A percentile compares a stretch with the other conserved stretches of the same genome.
Conservation (phyloP, 2,888 invertebrate species). For the Meliscaeva auricollis region DNA sequence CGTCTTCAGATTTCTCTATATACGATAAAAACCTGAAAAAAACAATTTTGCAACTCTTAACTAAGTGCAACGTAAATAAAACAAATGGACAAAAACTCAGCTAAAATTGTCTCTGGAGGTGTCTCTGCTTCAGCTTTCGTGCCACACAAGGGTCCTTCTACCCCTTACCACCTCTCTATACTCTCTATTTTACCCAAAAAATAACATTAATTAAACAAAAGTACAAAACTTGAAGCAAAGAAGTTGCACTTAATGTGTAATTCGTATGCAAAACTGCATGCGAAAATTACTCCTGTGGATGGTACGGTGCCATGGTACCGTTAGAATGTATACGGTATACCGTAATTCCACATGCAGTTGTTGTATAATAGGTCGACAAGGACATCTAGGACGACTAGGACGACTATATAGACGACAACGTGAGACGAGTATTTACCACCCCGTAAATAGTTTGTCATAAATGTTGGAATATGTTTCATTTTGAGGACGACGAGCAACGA, state of each 20-base stretch:
- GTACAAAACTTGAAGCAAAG: slow-evolving; percentile 59
- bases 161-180: neutral
- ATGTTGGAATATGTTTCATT: slow-evolving; percentile 68
- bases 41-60: slow-evolving; percentile 35
- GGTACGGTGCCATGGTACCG: slow-evolving; percentile 51
- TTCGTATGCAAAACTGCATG: slow-evolving; percentile 74
- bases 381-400: slow-evolving; percentile 21
- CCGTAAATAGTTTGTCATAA: slow-evolving; percentile 70
- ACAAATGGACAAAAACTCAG: slow-evolving; percentile 52
- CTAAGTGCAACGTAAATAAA: slow-evolving; percentile 57
- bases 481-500: slow-evolving; percentile 25
- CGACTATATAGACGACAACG: slow-evolving; percentile 10
- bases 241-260: slow-evolving; percentile 72
- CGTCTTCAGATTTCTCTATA: slow-evolving; percentile 2
- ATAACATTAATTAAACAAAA: slow-evolving; percentile 72
- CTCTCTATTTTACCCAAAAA: slow-evolving; percentile 10
- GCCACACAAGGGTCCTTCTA: slow-evolving; percentile 12
- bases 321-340: slow-evolving; percentile 30
- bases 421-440: slow-evolving; percentile 50
- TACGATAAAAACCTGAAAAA: slow-evolving; percentile 5
- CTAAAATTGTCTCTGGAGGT: slow-evolving; percentile 24
- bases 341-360: slow-evolving; percentile 42
- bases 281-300: slow-evolving; percentile 57
- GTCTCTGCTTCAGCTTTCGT: neutral
- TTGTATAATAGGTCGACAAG: slow-evolving; percentile 30